Percentiles rank a stretch among this genome's conserved stretches.
Conservation (phyloP, 2,113 vertebrate genomes). For the Eudyptes chrysolophus region DNA sequence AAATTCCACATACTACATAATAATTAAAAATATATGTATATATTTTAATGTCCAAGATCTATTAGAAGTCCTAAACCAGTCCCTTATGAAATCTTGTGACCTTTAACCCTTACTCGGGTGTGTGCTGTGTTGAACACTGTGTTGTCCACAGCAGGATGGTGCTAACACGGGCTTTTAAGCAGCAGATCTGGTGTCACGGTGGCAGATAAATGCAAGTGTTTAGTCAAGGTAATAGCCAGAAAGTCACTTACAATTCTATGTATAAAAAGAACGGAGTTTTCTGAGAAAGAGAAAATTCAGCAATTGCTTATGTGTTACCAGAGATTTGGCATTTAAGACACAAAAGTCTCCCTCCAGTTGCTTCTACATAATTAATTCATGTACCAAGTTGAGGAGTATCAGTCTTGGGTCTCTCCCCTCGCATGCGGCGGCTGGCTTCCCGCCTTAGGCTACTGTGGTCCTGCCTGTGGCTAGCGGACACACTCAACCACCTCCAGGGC, state of each 20-base stretch:
- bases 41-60: neutral
- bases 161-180: neutral
- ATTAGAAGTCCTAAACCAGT: neutral
- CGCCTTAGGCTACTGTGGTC: accelerated
- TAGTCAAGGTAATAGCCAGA: neutral
- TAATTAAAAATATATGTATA: neutral
- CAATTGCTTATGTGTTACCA: neutral
- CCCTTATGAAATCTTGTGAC: neutral
- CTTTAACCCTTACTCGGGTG: neutral
- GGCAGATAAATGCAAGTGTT: neutral
- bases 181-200: neutral
- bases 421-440: too few relatives aligned
- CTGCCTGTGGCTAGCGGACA: neutral
- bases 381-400: neutral
- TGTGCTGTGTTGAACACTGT: neutral
- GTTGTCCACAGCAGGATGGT: neutral
- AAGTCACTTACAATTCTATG: neutral
- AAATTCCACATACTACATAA: neutral
- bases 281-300: neutral
- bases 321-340: neutral
- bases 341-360: neutral
- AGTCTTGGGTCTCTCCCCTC: neutral
- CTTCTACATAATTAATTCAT: neutral
- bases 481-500: neutral
- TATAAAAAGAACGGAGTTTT: neutral